phyloP scores from a whole-genome alignment of 2,888 invertebrate genomes.

The Lycaena phlaeas region DNA sequence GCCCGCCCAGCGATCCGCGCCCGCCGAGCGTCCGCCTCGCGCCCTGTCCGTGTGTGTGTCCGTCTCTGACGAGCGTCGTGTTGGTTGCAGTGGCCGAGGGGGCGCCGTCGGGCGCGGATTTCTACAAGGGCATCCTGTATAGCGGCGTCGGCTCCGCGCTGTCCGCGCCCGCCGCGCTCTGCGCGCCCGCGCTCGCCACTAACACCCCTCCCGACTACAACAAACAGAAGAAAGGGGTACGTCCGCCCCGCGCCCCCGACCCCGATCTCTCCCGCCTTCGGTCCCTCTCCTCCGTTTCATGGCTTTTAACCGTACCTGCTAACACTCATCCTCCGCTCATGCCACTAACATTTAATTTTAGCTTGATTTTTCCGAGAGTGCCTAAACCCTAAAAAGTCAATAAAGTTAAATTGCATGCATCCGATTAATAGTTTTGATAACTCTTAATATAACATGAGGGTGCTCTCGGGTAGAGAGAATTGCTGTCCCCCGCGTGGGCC shows the following conservation, averaged over 20 bases:
- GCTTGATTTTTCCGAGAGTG: not conserved
- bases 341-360: not conserved
- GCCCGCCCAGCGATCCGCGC: conserved; percentile 45
- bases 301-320: not conserved
- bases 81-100: conserved; percentile 87
- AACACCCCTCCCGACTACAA: conserved; percentile 54
- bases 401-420: not conserved
- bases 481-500: not conserved
- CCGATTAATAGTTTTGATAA: no score
- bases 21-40: conserved; percentile 43
- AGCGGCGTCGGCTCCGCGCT: conserved; percentile 67
- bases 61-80: conserved; percentile 33
- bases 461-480: not conserved
- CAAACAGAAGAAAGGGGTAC: conserved; percentile 72
- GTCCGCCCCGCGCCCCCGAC: conserved; percentile 30
- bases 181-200: conserved; percentile 29
- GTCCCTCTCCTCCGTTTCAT: conserved; percentile 1
- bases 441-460: no score
- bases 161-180: conserved; percentile 38
- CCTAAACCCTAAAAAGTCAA: not conserved
- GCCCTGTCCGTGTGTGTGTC: conserved; percentile 22
- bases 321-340: conserved; percentile 8
- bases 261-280: not conserved
- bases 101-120: conserved; percentile 86
- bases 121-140: conserved; percentile 89